phyloP scores from a whole-genome alignment of 2,113 vertebrate species.

The Nematolebias whitei region DNA sequence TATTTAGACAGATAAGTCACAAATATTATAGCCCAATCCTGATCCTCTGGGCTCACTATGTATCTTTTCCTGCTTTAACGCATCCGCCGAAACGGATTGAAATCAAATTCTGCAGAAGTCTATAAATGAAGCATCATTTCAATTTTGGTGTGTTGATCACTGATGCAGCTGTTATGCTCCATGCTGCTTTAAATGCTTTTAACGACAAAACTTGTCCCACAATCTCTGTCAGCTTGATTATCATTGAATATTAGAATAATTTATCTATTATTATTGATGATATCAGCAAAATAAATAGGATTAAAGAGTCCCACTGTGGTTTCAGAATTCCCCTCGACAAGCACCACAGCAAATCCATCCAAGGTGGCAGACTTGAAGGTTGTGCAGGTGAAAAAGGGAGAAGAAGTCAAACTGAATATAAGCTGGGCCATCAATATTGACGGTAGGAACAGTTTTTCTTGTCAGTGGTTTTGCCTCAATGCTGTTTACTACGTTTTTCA shows the following conservation, averaged over 20 bases:
- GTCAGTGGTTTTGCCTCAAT: background rate
- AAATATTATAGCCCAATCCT: too few species aligned
- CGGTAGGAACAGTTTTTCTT: conserved; percentile 60
- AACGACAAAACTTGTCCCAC: too few species aligned
- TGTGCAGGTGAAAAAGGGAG: conserved; percentile 7
- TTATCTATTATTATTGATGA: background rate
- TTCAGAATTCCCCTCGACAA: background rate
- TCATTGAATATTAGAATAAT: too few species aligned
- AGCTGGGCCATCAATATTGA: conserved; percentile 82
- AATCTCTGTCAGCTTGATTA: too few species aligned
- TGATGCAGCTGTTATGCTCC: background rate
- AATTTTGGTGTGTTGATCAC: too few species aligned
- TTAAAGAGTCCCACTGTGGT: background rate
- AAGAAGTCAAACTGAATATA: conserved; percentile 65
- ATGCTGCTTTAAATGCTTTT: too few species aligned
- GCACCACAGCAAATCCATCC: conserved; percentile 36
- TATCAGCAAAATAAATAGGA: background rate
- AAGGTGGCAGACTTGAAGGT: conserved; percentile 50
- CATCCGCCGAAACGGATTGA: too few species aligned
- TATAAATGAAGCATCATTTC: too few species aligned
- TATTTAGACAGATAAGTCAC: too few species aligned
- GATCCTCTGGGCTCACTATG: too few species aligned
- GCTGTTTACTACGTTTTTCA: background rate
- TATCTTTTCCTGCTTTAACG: too few species aligned
- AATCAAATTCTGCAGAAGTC: too few species aligned